Base-by-base conservation (phyloP, 2,113 vertebrate genomes). In the Peromyscus leucopus region DNA sequence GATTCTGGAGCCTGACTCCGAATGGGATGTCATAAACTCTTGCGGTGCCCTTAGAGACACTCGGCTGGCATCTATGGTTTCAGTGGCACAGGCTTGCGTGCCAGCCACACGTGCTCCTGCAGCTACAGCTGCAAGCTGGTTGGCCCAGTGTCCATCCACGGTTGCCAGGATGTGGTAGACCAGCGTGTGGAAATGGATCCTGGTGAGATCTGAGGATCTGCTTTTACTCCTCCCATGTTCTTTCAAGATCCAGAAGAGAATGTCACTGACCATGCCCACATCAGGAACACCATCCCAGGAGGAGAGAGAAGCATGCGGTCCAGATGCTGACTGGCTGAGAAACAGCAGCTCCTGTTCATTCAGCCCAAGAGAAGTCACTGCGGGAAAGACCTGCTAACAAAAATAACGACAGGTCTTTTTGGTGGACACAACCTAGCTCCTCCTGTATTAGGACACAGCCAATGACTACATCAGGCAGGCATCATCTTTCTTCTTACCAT, bases 301-400 rank as follows among this genome's bases (percentile, higher is more conserved):
- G 0, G 94, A 3, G 1, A 99, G 89, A 0, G 99, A 98, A 1
- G 99, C 98, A 1, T 99, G 99, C 55, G 99, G 99, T 7, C 99
- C 99, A 0, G 98, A 97, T 0, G 99, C 99, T 0, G 99, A 98
- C 98, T 99, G 99, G 0, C 99, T 99, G 78, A 99, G 99, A 98
- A 99, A 99, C 6, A 99, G 98, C 97, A 99, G 99, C 98, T 99
- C 99, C 98, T 99, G 99, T 78, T 99, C 99, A 0, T 99, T 99
- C 98, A 99, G 98, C 71, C 99, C 99, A 0, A 99, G 98, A 88
- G 99, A 99, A 96, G 99, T 99, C 97, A 99, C 99, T n/a, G 99
- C 98, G 78, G 99, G 99, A 96, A 99, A 99, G 98, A 99, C 99
- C 99, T 99, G 99, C 99, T 99, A 99, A 99, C 99, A 98, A 96